Conservation (phyloP, 35 echinoderm and acorn worm species). For the Apostichopus japonicus region DNA sequence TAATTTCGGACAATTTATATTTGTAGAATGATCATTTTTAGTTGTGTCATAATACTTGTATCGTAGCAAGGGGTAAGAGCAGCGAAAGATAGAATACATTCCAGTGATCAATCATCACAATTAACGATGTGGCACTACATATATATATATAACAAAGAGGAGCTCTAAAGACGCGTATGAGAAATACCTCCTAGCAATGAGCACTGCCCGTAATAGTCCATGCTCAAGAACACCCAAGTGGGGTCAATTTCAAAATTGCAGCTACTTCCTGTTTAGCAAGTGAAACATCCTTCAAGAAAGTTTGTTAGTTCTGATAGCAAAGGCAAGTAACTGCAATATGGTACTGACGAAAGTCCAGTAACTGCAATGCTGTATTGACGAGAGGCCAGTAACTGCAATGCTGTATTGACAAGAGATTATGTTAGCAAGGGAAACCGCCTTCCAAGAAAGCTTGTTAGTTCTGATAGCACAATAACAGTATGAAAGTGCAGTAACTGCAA, state of each 20-base stretch:
- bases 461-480: too few relatives aligned
- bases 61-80: neutral
- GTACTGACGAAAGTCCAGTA: too few relatives aligned
- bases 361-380: too few relatives aligned
- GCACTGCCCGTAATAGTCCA: too few relatives aligned
- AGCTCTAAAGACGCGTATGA: neutral
- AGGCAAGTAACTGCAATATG: too few relatives aligned
- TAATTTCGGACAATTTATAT: constrained; percentile 1
- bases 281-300: neutral
- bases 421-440: neutral
- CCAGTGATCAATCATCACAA: neutral
- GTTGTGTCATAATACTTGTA: neutral
- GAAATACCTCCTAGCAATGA: neutral
- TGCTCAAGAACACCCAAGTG: neutral
- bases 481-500: too few relatives aligned
- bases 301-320: neutral
- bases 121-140: neutral
- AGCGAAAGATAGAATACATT: neutral
- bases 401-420: too few relatives aligned
- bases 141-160: neutral
- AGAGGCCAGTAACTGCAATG: too few relatives aligned
- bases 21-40: too few relatives aligned
- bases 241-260: neutral
- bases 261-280: neutral
- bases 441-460: neutral